Evolutionary conservation across 2,888 invertebrate genomes (phyloP), one percentile per base, ranked within the genome.

Genomic region (Standfussiana lucernea): DNA sequence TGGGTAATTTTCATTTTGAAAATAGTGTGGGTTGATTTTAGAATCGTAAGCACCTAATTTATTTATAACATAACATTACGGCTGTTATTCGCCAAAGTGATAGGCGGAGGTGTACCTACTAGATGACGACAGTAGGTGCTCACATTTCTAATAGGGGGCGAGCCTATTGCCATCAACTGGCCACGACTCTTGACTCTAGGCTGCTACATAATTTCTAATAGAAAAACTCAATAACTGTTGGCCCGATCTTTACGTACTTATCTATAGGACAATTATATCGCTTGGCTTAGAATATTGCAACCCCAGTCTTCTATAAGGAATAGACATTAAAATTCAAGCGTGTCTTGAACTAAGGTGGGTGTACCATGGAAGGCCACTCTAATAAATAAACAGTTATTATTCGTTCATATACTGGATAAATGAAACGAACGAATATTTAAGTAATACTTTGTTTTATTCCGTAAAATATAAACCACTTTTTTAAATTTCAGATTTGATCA

Each of bases 321-420:
- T 28, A 50, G 24, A 5, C 8, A 61, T 77, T 28, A 72, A 50
- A 24, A 62, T 32, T 8, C 15, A 72, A 50, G 42, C n/a, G 7
- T 42, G 42, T 56, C 47, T 64, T 64, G 42, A 68, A 59, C 37
- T 10, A n/a, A n/a, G n/a, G n/a, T n/a, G n/a, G n/a, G n/a, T n/a
- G n/a, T n/a, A n/a, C n/a, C n/a, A n/a, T n/a, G n/a, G n/a, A n/a
- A n/a, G n/a, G n/a, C n/a, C n/a, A n/a, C n/a, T n/a, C n/a, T n/a
- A n/a, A n/a, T n/a, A n/a, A n/a, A n/a, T n/a, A n/a, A n/a, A n/a
- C n/a, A n/a, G n/a, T n/a, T n/a, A n/a, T n/a, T n/a, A n/a, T n/a
- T n/a, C n/a, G n/a, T n/a, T n/a, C n/a, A n/a, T n/a, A n/a, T n/a
- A n/a, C n/a, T n/a, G n/a, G n/a, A n/a, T n/a, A n/a, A n/a, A n/a